A percentile compares a stretch with the other conserved stretches of the same genome.
Conservation (phyloP, 92 coral and sea anemone species). For the Pocillopora meandrina region DNA sequence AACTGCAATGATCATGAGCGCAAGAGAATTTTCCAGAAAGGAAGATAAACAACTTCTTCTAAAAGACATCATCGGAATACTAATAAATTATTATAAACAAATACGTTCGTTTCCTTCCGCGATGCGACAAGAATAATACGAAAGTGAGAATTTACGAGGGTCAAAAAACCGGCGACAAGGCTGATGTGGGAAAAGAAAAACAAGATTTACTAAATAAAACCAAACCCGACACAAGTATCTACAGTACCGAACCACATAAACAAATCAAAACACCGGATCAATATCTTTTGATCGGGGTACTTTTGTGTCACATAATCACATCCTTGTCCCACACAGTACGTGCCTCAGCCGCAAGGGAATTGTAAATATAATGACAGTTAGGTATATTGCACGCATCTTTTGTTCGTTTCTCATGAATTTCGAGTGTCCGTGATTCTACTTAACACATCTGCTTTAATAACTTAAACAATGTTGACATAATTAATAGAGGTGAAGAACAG, state of each 20-base stretch:
- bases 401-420: neutral
- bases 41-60: neutral
- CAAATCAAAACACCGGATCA: neutral
- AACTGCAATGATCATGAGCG: neutral
- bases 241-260: neutral
- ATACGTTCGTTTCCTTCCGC: neutral
- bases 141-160: neutral
- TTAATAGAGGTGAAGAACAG: neutral
- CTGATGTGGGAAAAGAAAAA: neutral
- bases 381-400: neutral
- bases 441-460: neutral
- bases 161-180: neutral
- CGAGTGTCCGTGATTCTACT: neutral
- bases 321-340: slow-evolving; percentile 3
- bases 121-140: neutral
- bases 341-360: neutral
- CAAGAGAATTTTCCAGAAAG: neutral
- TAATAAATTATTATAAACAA: neutral
- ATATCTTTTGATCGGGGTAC: neutral
- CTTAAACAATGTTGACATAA: neutral
- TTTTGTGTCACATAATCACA: neutral
- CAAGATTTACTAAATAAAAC: neutral
- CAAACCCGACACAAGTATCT: neutral
- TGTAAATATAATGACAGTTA: neutral
- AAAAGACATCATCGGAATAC: neutral